A percentile compares a stretch with the other conserved stretches of the same genome.
Evolutionary conservation across 1,140 invertebrate genomes (phyloP).

Genomic region (Drosophila pachea): DNA sequence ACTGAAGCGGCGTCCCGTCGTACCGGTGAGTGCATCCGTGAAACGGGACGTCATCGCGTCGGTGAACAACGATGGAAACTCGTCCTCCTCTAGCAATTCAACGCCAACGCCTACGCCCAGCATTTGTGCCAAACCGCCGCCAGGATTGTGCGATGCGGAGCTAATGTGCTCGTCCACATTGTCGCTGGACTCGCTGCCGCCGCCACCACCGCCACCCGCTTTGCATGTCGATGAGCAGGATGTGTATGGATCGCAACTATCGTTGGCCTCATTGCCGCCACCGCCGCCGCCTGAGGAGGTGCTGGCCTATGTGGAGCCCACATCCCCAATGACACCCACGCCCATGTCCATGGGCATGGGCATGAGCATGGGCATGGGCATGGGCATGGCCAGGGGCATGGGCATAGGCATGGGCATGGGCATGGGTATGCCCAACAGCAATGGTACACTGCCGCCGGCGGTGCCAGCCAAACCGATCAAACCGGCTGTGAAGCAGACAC

Average conservation of each 20-base stretch:
- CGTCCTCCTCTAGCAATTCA: constrained; percentile 73
- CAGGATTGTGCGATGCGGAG: constrained; percentile 54
- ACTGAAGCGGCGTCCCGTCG: constrained; percentile 80
- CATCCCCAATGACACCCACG: constrained; percentile 31
- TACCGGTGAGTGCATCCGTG: constrained; percentile 8
- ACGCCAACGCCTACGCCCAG: constrained; percentile 76
- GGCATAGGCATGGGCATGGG: no score
- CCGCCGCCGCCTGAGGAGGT: constrained; percentile 82
- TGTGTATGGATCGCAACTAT: constrained; percentile 84
- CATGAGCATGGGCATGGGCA: constrained; percentile 12
- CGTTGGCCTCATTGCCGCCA: constrained; percentile 84
- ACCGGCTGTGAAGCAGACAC: constrained; percentile 64
- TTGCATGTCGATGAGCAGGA: constrained; percentile 82
- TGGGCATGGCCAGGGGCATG: no score
- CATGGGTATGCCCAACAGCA: no score
- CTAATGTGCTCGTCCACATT: constrained; percentile 86
- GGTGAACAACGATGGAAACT: constrained; percentile 42
- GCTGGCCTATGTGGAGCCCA: constrained; percentile 39
- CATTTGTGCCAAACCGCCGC: constrained; percentile 65
- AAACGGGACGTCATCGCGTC: constrained; percentile 31
- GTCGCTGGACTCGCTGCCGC: constrained; percentile 86
- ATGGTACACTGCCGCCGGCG: constrained; percentile 62
- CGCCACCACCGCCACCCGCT: constrained; percentile 86
- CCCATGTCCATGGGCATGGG: constrained; percentile 36
- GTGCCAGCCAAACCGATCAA: constrained; percentile 75